phyloP scores from a whole-genome alignment of 2,888 invertebrate genomes.

The Lithophane socia region DNA sequence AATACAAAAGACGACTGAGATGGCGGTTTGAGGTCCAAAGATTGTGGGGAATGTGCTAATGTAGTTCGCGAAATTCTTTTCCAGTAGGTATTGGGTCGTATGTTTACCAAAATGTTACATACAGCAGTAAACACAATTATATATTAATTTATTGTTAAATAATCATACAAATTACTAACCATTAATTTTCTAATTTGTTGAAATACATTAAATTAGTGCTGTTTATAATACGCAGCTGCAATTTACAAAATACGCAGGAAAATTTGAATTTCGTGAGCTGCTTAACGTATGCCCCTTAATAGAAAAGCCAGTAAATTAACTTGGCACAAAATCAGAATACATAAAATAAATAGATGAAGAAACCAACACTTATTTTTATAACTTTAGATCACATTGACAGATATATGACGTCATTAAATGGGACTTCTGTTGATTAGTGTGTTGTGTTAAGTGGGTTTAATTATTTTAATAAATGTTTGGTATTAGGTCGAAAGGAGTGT shows the following conservation, averaged over 20 bases:
- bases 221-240: background rate
- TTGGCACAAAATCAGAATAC: slow-evolving; percentile 78
- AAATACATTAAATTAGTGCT: background rate
- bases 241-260: background rate
- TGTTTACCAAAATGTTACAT: background rate
- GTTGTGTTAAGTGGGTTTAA: slow-evolving; percentile 23
- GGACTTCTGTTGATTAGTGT: slow-evolving; percentile 37
- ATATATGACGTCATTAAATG: slow-evolving; percentile 42
- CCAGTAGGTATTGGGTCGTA: background rate
- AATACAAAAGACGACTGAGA: slow-evolving; percentile 71
- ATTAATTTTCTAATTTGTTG: background rate
- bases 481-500: background rate
- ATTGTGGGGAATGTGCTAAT: slow-evolving; percentile 23
- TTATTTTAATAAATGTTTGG: slow-evolving; percentile 35
- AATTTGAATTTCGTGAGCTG: background rate
- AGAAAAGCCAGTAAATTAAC: slow-evolving; percentile 80
- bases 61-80: background rate
- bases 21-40: slow-evolving; percentile 65
- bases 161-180: background rate
- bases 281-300: slow-evolving; percentile 62
- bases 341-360: slow-evolving; percentile 78
- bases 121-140: background rate
- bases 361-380: slow-evolving; percentile 64
- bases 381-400: slow-evolving; percentile 63
- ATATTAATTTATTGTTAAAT: background rate